A percentile compares a stretch with the other conserved stretches of the same genome.
Evolutionary conservation across 2,888 invertebrate genomes (phyloP).

Genomic region (Strigamia transsilvanica): DNA sequence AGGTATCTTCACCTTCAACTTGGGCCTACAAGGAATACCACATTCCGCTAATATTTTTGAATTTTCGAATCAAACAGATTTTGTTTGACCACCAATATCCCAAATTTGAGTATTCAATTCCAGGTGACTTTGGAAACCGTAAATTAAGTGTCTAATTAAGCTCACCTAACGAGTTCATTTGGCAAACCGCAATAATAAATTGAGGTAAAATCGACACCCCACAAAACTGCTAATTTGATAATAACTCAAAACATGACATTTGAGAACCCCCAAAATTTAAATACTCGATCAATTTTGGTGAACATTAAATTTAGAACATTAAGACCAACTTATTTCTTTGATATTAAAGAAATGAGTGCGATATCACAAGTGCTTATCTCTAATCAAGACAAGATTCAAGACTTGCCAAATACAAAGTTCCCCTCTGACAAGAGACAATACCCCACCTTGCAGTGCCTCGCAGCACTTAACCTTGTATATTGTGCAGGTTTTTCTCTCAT

Average conservation of each 20-base stretch:
- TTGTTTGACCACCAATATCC: not conserved
- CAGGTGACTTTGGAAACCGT: too few species aligned
- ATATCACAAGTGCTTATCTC: conserved; percentile 45
- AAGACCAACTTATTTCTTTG: not conserved
- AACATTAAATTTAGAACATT: not conserved
- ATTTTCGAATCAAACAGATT: not conserved
- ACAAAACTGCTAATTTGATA: too few species aligned
- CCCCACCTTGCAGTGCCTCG: conserved; percentile 47
- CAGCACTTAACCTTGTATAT: conserved; percentile 49
- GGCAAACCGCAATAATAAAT: too few species aligned
- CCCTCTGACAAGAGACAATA: conserved; percentile 47
- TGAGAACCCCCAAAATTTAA: not conserved
- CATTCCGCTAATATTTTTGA: conserved; percentile 37
- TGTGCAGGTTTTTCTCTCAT: conserved; percentile 49
- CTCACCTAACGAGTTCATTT: too few species aligned
- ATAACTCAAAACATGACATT: not conserved
- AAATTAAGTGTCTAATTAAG: too few species aligned
- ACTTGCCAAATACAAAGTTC: conserved; percentile 48
- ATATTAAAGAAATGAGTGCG: conserved; percentile 26
- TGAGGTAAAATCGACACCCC: too few species aligned
- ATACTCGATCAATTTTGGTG: not conserved
- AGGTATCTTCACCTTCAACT: conserved; percentile 49
- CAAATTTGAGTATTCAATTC: too few species aligned
- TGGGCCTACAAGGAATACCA: conserved; percentile 38
- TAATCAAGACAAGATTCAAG: conserved; percentile 49